phyloP scores from a whole-genome alignment of 2,113 vertebrate genomes.

The Oreocharis arfaki region DNA sequence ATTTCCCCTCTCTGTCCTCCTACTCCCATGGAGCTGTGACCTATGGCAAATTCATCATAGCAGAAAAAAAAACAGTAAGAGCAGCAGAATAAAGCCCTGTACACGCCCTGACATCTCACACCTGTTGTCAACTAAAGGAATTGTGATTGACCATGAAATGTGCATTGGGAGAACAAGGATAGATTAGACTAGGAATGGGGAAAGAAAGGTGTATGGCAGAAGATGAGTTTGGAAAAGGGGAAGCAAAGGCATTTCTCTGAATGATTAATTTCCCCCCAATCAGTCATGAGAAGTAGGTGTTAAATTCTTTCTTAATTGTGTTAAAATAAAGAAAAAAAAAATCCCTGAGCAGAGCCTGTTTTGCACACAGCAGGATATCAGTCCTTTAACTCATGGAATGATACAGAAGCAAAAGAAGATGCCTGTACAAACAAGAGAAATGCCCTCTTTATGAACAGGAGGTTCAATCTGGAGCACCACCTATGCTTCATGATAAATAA shows the following conservation, averaged over 20 bases:
- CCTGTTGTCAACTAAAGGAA: neutral
- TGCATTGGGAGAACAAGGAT: neutral
- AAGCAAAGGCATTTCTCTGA: neutral
- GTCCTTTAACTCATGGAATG: neutral
- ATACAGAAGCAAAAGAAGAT: neutral
- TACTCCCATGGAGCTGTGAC: neutral
- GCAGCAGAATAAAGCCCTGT: neutral
- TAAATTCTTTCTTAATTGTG: too few species aligned
- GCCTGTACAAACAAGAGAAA: neutral
- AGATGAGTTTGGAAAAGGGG: neutral
- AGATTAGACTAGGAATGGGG: neutral
- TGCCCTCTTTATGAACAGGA: neutral
- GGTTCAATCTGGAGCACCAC: neutral
- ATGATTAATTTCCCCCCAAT: neutral
- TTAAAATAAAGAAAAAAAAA: neutral
- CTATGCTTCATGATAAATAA: neutral
- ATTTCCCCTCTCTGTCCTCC: neutral
- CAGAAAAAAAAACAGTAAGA: neutral
- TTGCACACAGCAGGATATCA: neutral
- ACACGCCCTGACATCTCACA: accelerated
- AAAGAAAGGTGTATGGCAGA: neutral
- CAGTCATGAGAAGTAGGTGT: neutral
- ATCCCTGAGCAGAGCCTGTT: neutral
- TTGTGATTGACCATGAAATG: accelerated
- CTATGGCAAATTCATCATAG: neutral